Evolutionary conservation across 2,888 invertebrate genomes (phyloP).

Genomic region (Lasioglossum pauxillum): DNA sequence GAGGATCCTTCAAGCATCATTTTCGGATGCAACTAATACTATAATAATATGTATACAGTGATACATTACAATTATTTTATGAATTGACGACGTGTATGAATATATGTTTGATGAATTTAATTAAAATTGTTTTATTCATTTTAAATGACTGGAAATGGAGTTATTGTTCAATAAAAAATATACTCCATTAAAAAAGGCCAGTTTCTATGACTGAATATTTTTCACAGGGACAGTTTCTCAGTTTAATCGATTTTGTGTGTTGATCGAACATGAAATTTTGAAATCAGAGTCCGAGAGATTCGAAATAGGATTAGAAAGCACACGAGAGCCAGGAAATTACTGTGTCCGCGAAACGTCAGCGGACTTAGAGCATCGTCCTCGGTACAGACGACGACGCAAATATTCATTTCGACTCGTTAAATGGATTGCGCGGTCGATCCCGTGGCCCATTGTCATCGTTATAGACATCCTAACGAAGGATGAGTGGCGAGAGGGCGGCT

Average conservation of each 20-base stretch:
- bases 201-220: no score
- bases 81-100: no score
- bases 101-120: no score
- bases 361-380: not conserved
- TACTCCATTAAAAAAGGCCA: no score
- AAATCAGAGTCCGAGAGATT: not conserved
- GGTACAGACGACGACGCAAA: not conserved
- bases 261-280: not conserved
- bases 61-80: no score
- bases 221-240: no score
- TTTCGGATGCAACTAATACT: not conserved
- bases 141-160: no score
- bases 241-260: not conserved
- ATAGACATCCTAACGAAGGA: slow-evolving; percentile 16
- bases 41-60: no score
- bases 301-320: not conserved
- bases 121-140: no score
- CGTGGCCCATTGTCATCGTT: slow-evolving; percentile 14
- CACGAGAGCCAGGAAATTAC: not conserved
- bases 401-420: slow-evolving; percentile 21
- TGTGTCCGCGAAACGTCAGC: not conserved
- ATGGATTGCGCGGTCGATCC: slow-evolving; percentile 23
- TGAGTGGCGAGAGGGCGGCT: not conserved
- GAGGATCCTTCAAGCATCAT: no score
- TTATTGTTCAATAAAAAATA: no score